Conservation (phyloP, 2,888 invertebrate genomes). For the Chloroclysta siterata region DNA sequence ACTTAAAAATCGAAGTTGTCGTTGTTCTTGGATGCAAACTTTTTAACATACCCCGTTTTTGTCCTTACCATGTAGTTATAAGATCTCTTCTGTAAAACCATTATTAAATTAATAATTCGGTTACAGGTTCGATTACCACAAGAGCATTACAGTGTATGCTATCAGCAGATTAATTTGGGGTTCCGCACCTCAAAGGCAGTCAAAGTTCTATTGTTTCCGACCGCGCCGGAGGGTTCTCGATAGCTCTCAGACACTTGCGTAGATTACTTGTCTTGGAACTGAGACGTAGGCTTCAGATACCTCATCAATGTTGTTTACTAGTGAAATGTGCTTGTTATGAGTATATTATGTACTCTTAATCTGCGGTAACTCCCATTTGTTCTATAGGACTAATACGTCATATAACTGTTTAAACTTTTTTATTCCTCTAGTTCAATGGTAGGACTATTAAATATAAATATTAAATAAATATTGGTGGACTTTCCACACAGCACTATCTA, state of each 20-base stretch:
- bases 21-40: too few relatives aligned
- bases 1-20: too few relatives aligned
- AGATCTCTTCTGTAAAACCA: background rate
- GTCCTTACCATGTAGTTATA: too few relatives aligned
- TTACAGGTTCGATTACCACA: constrained; percentile 14
- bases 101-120: background rate
- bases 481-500: too few relatives aligned
- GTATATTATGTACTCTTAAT: too few relatives aligned
- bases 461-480: too few relatives aligned
- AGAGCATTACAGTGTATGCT: constrained; percentile 10
- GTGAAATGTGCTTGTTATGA: background rate
- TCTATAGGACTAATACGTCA: too few relatives aligned
- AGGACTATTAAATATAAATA: too few relatives aligned
- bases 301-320: constrained; percentile 1
- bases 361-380: too few relatives aligned
- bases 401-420: too few relatives aligned
- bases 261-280: constrained; percentile 21
- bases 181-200: constrained; percentile 22
- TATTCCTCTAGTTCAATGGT: too few relatives aligned
- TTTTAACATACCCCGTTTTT: too few relatives aligned
- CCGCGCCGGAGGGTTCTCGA: constrained; percentile 15
- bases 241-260: constrained; percentile 22
- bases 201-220: constrained; percentile 27
- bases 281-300: background rate
- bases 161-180: constrained; percentile 27